Evolutionary conservation across 2,113 vertebrate species (phyloP).

Genomic region (Oreochromis tanganicae): DNA sequence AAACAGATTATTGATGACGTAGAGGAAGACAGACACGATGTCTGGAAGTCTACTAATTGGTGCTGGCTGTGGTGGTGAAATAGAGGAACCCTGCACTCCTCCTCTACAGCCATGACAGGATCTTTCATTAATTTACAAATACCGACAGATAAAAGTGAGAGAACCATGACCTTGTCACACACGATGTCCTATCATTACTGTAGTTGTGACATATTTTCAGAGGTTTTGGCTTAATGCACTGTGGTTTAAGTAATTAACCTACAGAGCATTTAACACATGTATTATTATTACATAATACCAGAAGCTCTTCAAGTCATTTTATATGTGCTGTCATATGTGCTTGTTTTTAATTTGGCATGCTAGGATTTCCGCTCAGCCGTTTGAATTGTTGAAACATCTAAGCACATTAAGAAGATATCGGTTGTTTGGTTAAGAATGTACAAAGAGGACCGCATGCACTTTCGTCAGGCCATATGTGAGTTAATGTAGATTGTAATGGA

Average conservation of each 20-base stretch:
- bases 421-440: neutral
- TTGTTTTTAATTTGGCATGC: neutral
- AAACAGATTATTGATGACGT: neutral
- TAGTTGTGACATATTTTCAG: neutral
- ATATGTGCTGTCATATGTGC: neutral
- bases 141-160: neutral
- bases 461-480: neutral
- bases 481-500: neutral
- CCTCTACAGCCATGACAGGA: neutral
- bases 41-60: conserved; percentile 29
- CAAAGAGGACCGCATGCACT: neutral
- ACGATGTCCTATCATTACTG: neutral
- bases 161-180: neutral
- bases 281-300: neutral
- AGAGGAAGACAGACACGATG: neutral
- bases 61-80: neutral
- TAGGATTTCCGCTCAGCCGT: neutral
- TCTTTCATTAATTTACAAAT: neutral
- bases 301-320: neutral
- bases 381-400: neutral
- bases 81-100: neutral
- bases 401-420: neutral
- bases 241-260: neutral
- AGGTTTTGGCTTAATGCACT: neutral
- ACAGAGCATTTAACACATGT: neutral